Evolutionary conservation across 2,113 vertebrate species (phyloP).

Genomic region (Grus americana): DNA sequence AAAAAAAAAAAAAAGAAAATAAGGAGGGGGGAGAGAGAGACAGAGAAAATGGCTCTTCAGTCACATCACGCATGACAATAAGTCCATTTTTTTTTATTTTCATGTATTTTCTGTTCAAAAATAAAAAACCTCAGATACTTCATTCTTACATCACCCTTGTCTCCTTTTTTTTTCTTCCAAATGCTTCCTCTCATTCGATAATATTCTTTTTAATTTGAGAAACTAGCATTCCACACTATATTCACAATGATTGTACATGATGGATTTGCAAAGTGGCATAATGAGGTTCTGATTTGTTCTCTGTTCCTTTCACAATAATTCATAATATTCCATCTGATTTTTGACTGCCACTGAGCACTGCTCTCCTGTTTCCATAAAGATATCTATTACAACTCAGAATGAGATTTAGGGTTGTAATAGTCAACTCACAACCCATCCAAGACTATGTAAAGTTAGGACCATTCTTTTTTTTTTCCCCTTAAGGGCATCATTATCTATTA

Average conservation of each 20-base stretch:
- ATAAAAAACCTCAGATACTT: background rate
- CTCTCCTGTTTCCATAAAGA: constrained; percentile 1
- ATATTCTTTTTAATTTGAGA: constrained; percentile 58
- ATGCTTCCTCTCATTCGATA: background rate
- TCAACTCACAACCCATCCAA: background rate
- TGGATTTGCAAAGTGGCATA: constrained; percentile 41
- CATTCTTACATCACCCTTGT: background rate
- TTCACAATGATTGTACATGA: constrained; percentile 33
- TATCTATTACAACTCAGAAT: constrained; percentile 51
- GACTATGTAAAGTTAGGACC: constrained; percentile 25
- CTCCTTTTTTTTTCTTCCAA: background rate
- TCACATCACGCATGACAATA: background rate
- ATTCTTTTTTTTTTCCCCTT: background rate
- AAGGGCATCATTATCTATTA: constrained; percentile 29
- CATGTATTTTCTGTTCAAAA: background rate
- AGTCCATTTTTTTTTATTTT: background rate
- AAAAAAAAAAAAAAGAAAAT: background rate
- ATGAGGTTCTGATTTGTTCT: constrained; percentile 50
- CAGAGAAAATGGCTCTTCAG: background rate
- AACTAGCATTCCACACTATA: background rate
- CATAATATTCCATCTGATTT: constrained; percentile 33
- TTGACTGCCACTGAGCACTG: background rate
- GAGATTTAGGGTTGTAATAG: constrained; percentile 40
- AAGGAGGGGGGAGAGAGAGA: too few species aligned
- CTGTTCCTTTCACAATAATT: constrained; percentile 38